These are phyloP conservation scores for Dipodomys merriami DNA, from an alignment of 2,113 vertebrate species.

Conservation along the genomic window DNA sequence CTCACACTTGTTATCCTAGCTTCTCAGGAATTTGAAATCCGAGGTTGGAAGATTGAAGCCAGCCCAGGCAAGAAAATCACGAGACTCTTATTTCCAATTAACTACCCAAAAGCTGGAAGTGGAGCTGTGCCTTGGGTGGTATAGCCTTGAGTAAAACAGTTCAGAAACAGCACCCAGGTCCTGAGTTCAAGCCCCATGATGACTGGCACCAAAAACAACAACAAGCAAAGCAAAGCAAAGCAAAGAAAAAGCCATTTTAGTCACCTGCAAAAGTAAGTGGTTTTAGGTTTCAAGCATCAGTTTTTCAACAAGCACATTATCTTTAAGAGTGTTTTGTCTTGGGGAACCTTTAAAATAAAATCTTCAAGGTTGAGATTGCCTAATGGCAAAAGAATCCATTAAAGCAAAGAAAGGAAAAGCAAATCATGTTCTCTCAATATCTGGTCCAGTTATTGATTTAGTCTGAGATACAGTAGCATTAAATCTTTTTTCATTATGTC, in stretches of 20 bases:
- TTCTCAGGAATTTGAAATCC: no score
- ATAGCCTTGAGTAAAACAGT: no score
- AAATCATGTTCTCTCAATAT: slow-evolving; percentile 83
- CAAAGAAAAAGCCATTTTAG: neutral
- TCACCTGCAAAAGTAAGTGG: slow-evolving; percentile 49
- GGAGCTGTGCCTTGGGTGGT: no score
- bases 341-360: slow-evolving; percentile 72
- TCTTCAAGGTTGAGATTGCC: slow-evolving; percentile 70
- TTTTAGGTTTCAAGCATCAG: slow-evolving; percentile 60
- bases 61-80: no score
- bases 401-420: slow-evolving; percentile 78
- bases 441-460: slow-evolving; percentile 84
- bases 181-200: no score
- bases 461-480: slow-evolving; percentile 79
- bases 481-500: slow-evolving; percentile 83
- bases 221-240: no score
- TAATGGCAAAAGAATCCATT: slow-evolving; percentile 78
- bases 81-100: no score
- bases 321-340: slow-evolving; percentile 67
- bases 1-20: no score
- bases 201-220: neutral
- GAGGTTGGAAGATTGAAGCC: no score
- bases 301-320: slow-evolving; percentile 52
- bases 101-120: no score
- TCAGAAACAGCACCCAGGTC: no score